Base-by-base conservation (phyloP, 1,140 invertebrate genomes). In the Mylabris phalerata region DNA sequence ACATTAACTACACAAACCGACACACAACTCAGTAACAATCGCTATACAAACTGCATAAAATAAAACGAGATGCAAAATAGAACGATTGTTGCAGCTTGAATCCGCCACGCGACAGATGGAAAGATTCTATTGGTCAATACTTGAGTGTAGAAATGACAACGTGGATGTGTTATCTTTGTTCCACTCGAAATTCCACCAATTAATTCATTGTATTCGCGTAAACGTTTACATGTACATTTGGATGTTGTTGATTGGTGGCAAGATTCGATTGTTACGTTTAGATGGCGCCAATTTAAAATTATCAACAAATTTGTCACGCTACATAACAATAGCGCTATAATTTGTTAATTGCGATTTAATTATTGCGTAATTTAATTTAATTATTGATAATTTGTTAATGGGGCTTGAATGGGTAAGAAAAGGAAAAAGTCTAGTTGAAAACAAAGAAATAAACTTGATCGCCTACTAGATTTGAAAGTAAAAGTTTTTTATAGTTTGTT, bases 91-190 rank as follows among this genome's bases (percentile, higher is more conserved):
- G 25, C 38, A 49, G 46, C 43, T 59, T 52, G 27, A 25, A 32
- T 13, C 13, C 39, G 47, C 25, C 48, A 60, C 45, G 39, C 66
- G 72, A 74, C 72, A 74, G 72, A 73, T 74, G 72, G 72, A 74
- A 69, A 41, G 46, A 56, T 71, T 19, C 60, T 44, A 73, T 74
- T 73, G 71, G 71, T 63, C 48, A 24, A 47, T 27, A 19, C n/a
- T n/a, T 24, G 6, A 46, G 52, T 43, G 40, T n/a, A 41, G 45
- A 19, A 40, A 39, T 58, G 49, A 47, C 48, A 59, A 63, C 64
- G 62, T 65, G 39, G 47, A 54, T 43, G 19, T 19, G 43, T 58
- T 54, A 27, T 65, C 44, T 57, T 49, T 43, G 11, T 60, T 39
- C 45, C 9, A 48, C 24, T 32, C 9, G n/a, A 40, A n/a, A n/a